Conservation (phyloP, 2,113 vertebrate species). For the Ophthalmolycus amberensis region DNA sequence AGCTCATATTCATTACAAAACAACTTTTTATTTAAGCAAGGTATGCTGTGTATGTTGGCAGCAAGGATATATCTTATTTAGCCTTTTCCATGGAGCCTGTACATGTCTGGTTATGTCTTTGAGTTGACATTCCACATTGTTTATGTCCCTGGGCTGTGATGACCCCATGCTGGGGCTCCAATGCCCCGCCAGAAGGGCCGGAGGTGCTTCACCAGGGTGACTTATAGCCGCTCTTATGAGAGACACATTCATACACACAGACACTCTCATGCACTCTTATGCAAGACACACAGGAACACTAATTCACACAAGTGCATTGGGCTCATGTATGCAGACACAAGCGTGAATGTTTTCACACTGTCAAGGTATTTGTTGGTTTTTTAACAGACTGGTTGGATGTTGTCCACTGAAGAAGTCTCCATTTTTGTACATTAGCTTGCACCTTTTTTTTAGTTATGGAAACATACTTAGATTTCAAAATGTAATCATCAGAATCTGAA, state of each 20-base stretch:
- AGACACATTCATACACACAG: slow-evolving; percentile 44
- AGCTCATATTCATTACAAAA: not conserved
- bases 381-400: not conserved
- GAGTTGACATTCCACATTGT: slow-evolving; percentile 75
- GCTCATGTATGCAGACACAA: not conserved
- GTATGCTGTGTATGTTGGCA: not conserved
- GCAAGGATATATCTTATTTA: not conserved
- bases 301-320: slow-evolving; percentile 1
- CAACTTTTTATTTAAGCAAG: not conserved
- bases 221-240: slow-evolving; percentile 67
- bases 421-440: not conserved
- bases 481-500: slow-evolving; percentile 38
- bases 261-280: slow-evolving; percentile 18
- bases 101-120: slow-evolving; percentile 74
- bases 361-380: not conserved
- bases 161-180: slow-evolving; percentile 75
- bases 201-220: slow-evolving; percentile 78
- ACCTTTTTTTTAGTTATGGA: not conserved
- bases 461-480: slow-evolving; percentile 16
- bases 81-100: slow-evolving; percentile 37
- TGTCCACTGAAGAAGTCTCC: not conserved
- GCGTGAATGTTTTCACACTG: not conserved
- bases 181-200: slow-evolving; percentile 66
- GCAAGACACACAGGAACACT: slow-evolving; percentile 16
- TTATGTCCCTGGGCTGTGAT: slow-evolving; percentile 65